Evolutionary conservation across 2,113 vertebrate species (phyloP).

Genomic region (Hemiprocne comata): DNA sequence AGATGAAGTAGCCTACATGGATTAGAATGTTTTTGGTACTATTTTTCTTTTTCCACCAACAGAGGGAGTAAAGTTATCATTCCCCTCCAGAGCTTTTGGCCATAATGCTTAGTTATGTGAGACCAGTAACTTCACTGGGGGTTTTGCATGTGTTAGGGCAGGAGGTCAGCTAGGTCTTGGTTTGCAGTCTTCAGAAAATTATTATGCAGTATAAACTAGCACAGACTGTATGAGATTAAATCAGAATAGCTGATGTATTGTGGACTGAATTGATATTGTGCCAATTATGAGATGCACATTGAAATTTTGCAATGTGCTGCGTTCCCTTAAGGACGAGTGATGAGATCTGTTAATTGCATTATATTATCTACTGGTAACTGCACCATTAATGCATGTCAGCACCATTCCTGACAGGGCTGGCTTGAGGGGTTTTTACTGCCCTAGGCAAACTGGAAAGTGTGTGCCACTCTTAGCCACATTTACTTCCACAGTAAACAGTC

Average conservation of each 20-base stretch:
- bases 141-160: not conserved
- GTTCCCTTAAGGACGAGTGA: conserved; percentile 33
- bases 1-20: not conserved
- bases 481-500: conserved; percentile 43
- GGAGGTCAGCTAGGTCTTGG: not conserved
- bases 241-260: not conserved
- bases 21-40: not conserved
- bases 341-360: conserved; percentile 58
- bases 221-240: not conserved
- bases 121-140: not conserved
- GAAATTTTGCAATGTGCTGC: not conserved
- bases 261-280: not conserved
- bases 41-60: conserved; percentile 38
- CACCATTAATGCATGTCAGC: conserved; percentile 55
- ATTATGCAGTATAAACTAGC: not conserved
- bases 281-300: not conserved
- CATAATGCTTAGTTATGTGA: not conserved
- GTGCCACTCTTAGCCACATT: conserved; percentile 1
- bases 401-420: conserved; percentile 50
- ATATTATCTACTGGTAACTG: conserved; percentile 31
- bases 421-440: conserved; percentile 52
- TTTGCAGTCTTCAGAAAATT: not conserved
- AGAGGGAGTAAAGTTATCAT: conserved; percentile 46
- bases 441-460: conserved; percentile 52
- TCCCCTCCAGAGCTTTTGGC: not conserved